Evolutionary conservation across 2,888 invertebrate genomes (phyloP).

Genomic region (Drosophila nr. perissopoda): DNA sequence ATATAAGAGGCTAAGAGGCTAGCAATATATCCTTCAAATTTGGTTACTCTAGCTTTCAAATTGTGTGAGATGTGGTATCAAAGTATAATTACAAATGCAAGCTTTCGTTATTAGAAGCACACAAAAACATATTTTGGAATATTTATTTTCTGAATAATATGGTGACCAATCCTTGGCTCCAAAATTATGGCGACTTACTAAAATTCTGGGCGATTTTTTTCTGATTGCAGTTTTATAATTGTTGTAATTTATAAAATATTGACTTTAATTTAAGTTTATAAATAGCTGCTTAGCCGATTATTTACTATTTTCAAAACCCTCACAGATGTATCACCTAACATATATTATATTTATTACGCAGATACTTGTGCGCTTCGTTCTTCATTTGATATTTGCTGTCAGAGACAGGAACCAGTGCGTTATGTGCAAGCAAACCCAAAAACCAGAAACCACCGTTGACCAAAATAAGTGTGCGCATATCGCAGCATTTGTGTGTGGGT

Average conservation of each 20-base stretch:
- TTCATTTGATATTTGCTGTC: slow-evolving; percentile 59
- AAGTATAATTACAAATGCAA: background rate
- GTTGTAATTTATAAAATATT: too few species aligned
- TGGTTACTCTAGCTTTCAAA: too few species aligned
- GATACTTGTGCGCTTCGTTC: background rate
- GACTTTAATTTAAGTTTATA: too few species aligned
- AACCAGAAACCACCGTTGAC: slow-evolving; percentile 60
- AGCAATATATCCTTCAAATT: too few species aligned
- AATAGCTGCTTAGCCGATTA: background rate
- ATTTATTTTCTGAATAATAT: background rate
- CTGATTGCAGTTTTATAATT: background rate
- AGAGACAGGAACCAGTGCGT: slow-evolving; percentile 38
- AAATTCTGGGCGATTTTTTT: background rate
- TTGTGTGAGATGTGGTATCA: too few species aligned
- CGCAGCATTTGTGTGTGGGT: slow-evolving; percentile 3
- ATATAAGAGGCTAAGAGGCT: too few species aligned
- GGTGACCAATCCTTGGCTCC: background rate
- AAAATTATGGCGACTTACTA: background rate
- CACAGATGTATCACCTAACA: background rate
- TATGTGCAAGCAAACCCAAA: slow-evolving; percentile 7
- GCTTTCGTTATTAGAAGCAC: background rate
- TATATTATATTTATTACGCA: background rate
- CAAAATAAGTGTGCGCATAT: slow-evolving; percentile 19
- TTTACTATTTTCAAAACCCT: background rate
- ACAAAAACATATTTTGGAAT: background rate